phyloP scores from a whole-genome alignment of 2,888 invertebrate species.

The Chymomyza caudatula region DNA sequence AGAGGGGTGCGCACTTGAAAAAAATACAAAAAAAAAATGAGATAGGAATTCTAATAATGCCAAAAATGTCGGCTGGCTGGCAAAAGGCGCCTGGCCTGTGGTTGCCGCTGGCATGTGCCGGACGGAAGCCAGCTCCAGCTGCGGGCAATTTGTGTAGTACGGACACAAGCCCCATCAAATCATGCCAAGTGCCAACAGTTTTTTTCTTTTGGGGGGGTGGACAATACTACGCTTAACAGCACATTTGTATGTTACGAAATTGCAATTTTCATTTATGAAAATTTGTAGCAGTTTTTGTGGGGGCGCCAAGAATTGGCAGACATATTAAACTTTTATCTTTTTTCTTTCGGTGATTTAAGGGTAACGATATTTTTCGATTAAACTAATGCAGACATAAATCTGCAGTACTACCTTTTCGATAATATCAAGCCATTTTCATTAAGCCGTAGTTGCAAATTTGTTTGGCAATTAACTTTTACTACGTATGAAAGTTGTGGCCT shows the following conservation, averaged over 20 bases:
- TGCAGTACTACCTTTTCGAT: neutral
- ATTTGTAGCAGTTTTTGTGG: slow-evolving; percentile 19
- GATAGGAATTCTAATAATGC: slow-evolving; percentile 44
- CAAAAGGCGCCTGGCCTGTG: neutral
- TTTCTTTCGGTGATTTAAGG: neutral
- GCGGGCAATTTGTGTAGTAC: slow-evolving; percentile 44
- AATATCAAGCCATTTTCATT: neutral
- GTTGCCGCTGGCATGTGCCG: neutral
- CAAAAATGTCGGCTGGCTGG: slow-evolving; percentile 44
- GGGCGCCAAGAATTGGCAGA: neutral
- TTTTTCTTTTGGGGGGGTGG: neutral
- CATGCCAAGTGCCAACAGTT: slow-evolving; percentile 49
- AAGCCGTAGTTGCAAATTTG: neutral
- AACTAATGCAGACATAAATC: slow-evolving; percentile 56
- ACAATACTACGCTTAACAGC: neutral
- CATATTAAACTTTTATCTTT: neutral
- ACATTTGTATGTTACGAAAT: slow-evolving; percentile 18
- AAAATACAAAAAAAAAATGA: neutral
- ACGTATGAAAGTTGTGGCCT: neutral
- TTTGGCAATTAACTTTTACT: slow-evolving; percentile 29
- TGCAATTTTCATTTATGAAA: slow-evolving; percentile 40
- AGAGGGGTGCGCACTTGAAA: slow-evolving; percentile 4
- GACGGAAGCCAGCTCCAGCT: slow-evolving; percentile 5
- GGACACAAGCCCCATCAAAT: slow-evolving; percentile 18
- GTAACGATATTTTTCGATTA: slow-evolving; percentile 42